Conservation (phyloP, 2,797 vertebrate genomes). For the Peromyscus attwateri region DNA sequence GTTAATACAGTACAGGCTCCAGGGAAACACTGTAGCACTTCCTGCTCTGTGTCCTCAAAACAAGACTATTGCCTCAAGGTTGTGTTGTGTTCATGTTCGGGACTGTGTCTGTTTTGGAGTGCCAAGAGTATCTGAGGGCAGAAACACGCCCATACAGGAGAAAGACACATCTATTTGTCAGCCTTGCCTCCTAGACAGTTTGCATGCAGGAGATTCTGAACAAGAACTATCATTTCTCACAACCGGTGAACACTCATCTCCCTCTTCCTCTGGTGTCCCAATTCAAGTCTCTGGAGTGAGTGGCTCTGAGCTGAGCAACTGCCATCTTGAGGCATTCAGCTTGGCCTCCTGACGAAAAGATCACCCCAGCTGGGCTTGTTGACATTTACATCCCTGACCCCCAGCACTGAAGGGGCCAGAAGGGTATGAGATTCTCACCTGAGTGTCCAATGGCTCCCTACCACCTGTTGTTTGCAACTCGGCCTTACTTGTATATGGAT, state of each 20-base stretch:
- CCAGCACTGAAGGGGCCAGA: background rate
- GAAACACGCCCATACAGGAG: slow-evolving; percentile 9
- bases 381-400: background rate
- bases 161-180: background rate
- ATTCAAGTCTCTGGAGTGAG: background rate
- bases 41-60: background rate
- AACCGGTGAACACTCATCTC: background rate
- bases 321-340: background rate
- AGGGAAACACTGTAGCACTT: background rate
- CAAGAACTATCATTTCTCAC: background rate
- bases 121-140: background rate
- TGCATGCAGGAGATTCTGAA: background rate
- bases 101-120: background rate
- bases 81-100: background rate
- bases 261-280: slow-evolving; percentile 5
- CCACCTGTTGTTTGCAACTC: background rate
- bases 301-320: background rate
- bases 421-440: background rate
- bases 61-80: background rate
- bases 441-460: background rate
- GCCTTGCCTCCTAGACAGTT: background rate
- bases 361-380: background rate
- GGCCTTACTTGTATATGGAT: background rate
- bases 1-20: background rate
- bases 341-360: background rate